phyloP scores from a whole-genome alignment of 1,140 invertebrate genomes.

The Orius insidiosus region DNA sequence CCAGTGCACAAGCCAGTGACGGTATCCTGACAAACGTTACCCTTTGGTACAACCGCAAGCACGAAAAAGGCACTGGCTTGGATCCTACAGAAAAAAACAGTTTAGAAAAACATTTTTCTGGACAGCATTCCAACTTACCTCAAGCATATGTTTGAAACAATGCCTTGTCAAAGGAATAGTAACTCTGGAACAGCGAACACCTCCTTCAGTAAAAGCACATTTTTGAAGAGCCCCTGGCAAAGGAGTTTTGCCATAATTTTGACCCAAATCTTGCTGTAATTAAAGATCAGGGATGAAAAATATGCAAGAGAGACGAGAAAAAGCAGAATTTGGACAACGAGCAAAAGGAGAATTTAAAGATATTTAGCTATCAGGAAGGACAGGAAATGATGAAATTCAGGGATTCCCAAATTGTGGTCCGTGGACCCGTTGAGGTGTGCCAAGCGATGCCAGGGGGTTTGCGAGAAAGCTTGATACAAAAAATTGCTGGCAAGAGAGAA shows the following conservation, averaged over 20 bases:
- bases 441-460: too few species aligned
- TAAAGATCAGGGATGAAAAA: too few species aligned
- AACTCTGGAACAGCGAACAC: slow-evolving; percentile 54
- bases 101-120: background rate
- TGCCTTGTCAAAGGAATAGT: slow-evolving; percentile 60
- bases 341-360: too few species aligned
- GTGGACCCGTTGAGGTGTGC: too few species aligned
- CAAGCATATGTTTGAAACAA: slow-evolving; percentile 67
- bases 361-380: too few species aligned
- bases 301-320: too few species aligned
- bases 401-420: too few species aligned
- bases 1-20: slow-evolving; percentile 38
- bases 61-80: slow-evolving; percentile 55
- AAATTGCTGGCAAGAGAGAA: too few species aligned
- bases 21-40: slow-evolving; percentile 48
- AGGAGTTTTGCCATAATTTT: too few species aligned
- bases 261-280: background rate
- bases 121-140: slow-evolving; percentile 28
- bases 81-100: slow-evolving; percentile 29
- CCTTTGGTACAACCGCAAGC: slow-evolving; percentile 46
- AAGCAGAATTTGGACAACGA: too few species aligned
- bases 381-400: too few species aligned
- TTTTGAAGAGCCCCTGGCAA: slow-evolving; percentile 32
- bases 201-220: slow-evolving; percentile 58
- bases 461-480: too few species aligned